These are phyloP conservation scores for Tethea ocularis DNA, from an alignment of 2,888 invertebrate species.

Conservation along the genomic window DNA sequence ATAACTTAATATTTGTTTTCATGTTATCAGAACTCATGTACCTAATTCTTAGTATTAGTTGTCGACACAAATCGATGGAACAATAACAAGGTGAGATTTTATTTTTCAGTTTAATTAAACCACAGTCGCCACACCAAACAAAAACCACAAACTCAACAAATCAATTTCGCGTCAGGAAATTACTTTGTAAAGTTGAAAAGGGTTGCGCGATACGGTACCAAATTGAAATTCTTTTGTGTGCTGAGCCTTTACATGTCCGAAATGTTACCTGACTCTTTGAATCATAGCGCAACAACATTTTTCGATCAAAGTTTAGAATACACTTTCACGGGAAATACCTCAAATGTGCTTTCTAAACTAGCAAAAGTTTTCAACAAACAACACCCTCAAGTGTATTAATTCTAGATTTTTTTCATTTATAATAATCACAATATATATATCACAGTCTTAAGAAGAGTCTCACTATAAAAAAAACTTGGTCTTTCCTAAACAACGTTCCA, in stretches of 20 bases:
- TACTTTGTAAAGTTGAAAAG: conserved; percentile 80
- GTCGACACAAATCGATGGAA: conserved; percentile 2
- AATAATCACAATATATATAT: too few species aligned
- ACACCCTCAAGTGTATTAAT: conserved; percentile 8
- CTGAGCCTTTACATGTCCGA: conserved; percentile 73
- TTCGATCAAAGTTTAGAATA: conserved; percentile 58
- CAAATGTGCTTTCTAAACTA: conserved; percentile 26
- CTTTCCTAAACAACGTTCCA: too few species aligned
- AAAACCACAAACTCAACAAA: conserved; percentile 76
- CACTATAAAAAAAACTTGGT: background rate
- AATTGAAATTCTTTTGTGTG: conserved; percentile 82
- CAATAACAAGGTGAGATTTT: conserved; percentile 21
- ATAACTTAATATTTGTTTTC: background rate
- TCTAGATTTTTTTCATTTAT: background rate
- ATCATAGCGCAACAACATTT: conserved; percentile 62
- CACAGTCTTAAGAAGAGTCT: background rate
- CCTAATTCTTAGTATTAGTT: background rate
- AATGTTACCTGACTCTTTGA: conserved; percentile 71
- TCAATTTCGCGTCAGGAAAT: conserved; percentile 80
- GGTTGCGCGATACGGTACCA: conserved; percentile 75
- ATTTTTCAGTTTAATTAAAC: conserved; percentile 72
- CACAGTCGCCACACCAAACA: conserved; percentile 69
- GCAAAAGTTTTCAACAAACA: conserved; percentile 21
- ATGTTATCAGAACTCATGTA: background rate
- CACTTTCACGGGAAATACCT: conserved; percentile 24